These are phyloP conservation scores for Cossypha dichroa DNA, from an alignment of 2,797 vertebrate species.

Conservation along the genomic window DNA sequence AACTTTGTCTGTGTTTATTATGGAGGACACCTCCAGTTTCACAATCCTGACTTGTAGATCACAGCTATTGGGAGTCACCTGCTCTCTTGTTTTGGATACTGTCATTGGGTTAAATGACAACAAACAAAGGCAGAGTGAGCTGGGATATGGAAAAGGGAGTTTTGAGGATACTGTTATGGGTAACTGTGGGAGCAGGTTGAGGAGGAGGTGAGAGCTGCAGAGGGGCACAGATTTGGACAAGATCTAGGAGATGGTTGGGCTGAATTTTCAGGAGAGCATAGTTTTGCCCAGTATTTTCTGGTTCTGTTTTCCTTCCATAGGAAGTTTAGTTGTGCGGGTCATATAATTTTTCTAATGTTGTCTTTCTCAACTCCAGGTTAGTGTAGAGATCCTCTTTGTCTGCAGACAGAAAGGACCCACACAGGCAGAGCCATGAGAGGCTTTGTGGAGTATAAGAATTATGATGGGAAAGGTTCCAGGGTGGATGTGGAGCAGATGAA, in stretches of 20 bases:
- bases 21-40: not conserved
- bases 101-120: not conserved
- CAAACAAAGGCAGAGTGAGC: not conserved
- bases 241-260: not conserved
- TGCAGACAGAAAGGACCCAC: not conserved
- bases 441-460: not conserved
- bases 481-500: not conserved
- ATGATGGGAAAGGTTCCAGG: accelerated
- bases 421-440: not conserved
- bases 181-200: not conserved
- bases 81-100: not conserved
- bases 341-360: not conserved
- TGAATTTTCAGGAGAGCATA: not conserved
- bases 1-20: not conserved
- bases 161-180: not conserved
- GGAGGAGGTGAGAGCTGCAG: not conserved
- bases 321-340: not conserved
- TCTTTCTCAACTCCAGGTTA: not conserved
- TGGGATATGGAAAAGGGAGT: not conserved
- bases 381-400: not conserved
- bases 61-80: accelerated
- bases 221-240: not conserved
- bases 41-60: not conserved
- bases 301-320: not conserved
- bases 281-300: not conserved